Percentiles rank a stretch among this genome's conserved stretches.
Evolutionary conservation across 2,797 vertebrate genomes (phyloP).

Genomic region (Ciconia nigra): DNA sequence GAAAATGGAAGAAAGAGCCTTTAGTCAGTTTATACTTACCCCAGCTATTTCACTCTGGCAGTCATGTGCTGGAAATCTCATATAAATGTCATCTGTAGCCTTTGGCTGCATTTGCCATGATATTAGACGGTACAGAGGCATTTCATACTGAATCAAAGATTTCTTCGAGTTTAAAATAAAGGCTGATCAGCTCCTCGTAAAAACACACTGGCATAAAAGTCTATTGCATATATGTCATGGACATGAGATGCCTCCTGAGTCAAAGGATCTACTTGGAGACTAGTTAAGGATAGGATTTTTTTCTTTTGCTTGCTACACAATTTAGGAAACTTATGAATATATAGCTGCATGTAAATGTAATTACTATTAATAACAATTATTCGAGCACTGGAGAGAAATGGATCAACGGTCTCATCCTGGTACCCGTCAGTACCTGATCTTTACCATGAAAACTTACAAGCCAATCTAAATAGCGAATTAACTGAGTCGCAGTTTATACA

Average conservation of each 20-base stretch:
- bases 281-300: background rate
- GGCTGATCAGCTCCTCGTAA: background rate
- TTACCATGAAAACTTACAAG: conserved; percentile 16
- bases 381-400: background rate
- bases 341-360: background rate
- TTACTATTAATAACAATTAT: conserved; percentile 16
- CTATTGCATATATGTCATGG: background rate
- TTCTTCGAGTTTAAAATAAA: background rate
- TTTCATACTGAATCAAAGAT: background rate
- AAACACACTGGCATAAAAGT: background rate
- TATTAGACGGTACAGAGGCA: background rate
- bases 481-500: background rate
- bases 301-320: background rate
- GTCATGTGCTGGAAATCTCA: background rate
- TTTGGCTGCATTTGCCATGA: background rate
- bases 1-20: background rate
- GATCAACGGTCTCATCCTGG: background rate
- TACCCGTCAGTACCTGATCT: background rate
- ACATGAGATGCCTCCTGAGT: background rate
- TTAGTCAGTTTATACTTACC: background rate
- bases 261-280: background rate
- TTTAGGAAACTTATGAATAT: background rate
- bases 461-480: background rate
- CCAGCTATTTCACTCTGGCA: background rate
- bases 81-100: background rate